These are phyloP conservation scores for Oenanthe melanoleuca DNA, from an alignment of 2,113 vertebrate species.

Conservation along the genomic window DNA sequence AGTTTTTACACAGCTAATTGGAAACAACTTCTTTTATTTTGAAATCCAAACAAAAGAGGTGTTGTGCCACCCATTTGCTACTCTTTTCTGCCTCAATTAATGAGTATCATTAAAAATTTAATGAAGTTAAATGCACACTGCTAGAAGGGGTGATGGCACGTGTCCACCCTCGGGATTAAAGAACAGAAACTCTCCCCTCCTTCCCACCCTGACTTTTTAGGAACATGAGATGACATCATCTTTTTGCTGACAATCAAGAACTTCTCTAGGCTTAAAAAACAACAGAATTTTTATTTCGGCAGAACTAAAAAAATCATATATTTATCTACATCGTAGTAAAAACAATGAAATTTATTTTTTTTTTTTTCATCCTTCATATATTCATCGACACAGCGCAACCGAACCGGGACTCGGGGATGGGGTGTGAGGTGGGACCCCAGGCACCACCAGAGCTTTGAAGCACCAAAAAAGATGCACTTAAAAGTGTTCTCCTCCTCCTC, in stretches of 20 bases:
- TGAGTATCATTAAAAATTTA: background rate
- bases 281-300: slow-evolving; percentile 73
- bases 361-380: slow-evolving; percentile 51
- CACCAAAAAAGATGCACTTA: slow-evolving; percentile 58
- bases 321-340: slow-evolving; percentile 76
- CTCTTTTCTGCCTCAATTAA: slow-evolving; percentile 23
- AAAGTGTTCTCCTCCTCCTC: background rate
- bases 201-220: background rate
- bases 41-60: background rate
- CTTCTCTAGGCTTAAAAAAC: slow-evolving; percentile 64
- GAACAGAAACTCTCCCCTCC: background rate
- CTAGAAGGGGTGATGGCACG: background rate
- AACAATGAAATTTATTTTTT: slow-evolving; percentile 32
- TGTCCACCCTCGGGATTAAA: background rate
- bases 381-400: slow-evolving; percentile 50
- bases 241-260: slow-evolving; percentile 2
- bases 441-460: background rate
- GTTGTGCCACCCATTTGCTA: background rate
- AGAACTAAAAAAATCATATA: slow-evolving; percentile 66
- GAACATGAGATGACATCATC: background rate
- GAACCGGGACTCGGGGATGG: background rate
- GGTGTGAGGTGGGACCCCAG: background rate
- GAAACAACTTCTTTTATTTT: background rate
- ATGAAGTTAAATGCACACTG: background rate
- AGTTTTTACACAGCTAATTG: background rate